Evolutionary conservation across 2,888 invertebrate genomes (phyloP).

Genomic region (Pomacea canaliculata): DNA sequence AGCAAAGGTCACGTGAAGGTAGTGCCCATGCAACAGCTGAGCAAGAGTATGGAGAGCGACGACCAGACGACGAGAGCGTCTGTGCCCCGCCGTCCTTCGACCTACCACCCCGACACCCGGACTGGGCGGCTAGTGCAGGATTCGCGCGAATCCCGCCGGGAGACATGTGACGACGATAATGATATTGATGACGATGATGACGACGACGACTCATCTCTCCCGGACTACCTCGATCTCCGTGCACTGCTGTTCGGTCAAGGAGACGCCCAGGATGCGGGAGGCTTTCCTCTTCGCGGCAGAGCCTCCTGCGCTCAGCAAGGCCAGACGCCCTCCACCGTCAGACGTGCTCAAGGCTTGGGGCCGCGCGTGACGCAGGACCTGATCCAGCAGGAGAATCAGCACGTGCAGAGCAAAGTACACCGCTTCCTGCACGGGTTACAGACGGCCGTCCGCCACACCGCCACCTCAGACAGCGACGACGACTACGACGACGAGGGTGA

Average conservation of each 20-base stretch:
- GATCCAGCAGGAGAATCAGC: conserved; percentile 19
- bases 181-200: conserved; percentile 20
- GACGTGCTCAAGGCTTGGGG: conserved; percentile 9
- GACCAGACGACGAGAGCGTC: background rate
- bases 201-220: conserved; percentile 42
- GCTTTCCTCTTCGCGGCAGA: background rate
- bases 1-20: conserved; percentile 30
- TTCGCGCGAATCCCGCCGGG: background rate
- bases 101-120: conserved; percentile 11
- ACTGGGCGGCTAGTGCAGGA: background rate
- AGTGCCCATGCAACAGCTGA: conserved; percentile 23
- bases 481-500: background rate
- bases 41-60: background rate
- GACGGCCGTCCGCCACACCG: background rate
- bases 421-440: conserved; percentile 16
- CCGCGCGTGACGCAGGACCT: conserved; percentile 17
- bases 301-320: conserved; percentile 14
- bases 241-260: conserved; percentile 29
- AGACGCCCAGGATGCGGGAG: conserved; percentile 2
- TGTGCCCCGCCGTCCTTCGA: background rate
- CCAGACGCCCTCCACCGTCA: background rate
- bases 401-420: conserved; percentile 17
- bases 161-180: background rate
- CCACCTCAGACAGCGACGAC: conserved; percentile 11
- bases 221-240: conserved; percentile 50